Evolutionary conservation across 2,113 vertebrate genomes (phyloP).

Genomic region (chimpanzee (Pan troglodytes)): NHGRI_mPanTro3-v2.1_pri NC_072421.2:15062501-15063000

Average conservation of each 20-base stretch:
- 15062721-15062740: neutral
- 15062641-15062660: neutral
- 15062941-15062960: neutral
- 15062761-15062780: neutral
- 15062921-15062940: neutral
- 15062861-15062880: slow-evolving; percentile 8
- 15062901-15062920: slow-evolving; percentile 10
- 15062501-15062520: slow-evolving; percentile 38
- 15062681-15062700: neutral
- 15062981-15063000: neutral
- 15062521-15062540: slow-evolving; percentile 29
- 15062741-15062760: slow-evolving; percentile 46
- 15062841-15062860: slow-evolving; percentile 5
- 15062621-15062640: neutral
- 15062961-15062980: slow-evolving; percentile 44
- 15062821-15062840: slow-evolving; percentile 22
- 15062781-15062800: slow-evolving; percentile 51
- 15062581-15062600: slow-evolving; percentile 21
- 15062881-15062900: neutral
- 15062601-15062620: neutral
- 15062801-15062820: slow-evolving; percentile 40
- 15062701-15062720: neutral
- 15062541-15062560: neutral
- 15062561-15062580: slow-evolving; percentile 9
- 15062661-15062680: slow-evolving; percentile 42